Evolutionary conservation across 2,113 vertebrate genomes (phyloP), one percentile per base, ranked within the genome.

Genomic region (Tautogolabrus adspersus): DNA sequence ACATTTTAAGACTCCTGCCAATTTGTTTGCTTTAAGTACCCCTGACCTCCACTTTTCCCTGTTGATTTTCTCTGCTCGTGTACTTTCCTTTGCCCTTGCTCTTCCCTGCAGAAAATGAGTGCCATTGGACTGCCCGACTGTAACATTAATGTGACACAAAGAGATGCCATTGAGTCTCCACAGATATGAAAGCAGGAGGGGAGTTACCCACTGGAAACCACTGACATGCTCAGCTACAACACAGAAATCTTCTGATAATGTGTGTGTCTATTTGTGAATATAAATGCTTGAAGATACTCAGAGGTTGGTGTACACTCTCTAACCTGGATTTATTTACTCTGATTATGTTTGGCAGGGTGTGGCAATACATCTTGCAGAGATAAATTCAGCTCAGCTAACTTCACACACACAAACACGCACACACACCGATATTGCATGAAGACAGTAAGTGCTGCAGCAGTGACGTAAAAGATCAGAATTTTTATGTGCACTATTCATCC

Each of bases 1-100:
- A 81, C 75, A 66, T 75, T 82, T 78, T 46, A 66, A 87, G 47
- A 77, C 57, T 66, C 23, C 59, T 44, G 66, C 77, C 76, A 82
- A 87, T 92, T 83, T 76, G 83, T 87, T 88, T 81, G 77, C 88
- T 87, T 83, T 83, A 88, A 82, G 72, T 66, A 82, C 59, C 84
- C 54, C 40, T 68, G 64, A 80, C 79, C 66, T 83, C 30, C 37
- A 44, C 23, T 84, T 88, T 86, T 55, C 69, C 72, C 46, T 44
- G 37, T 69, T 87, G 72, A 80, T 88, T 87, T 89, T 80, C 61
- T 55, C 54, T 58, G 74, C 83, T 58, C 37, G 55, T 69, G 61
- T 85, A 65, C 77, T 75, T 88, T 75, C 37, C 44, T 47, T 79
- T 84, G 84, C 69, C 86, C 85, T 90, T 77, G 60, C 67, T 66